phyloP scores from a whole-genome alignment of 2,113 vertebrate genomes.

The Neotragus moschatus region DNA sequence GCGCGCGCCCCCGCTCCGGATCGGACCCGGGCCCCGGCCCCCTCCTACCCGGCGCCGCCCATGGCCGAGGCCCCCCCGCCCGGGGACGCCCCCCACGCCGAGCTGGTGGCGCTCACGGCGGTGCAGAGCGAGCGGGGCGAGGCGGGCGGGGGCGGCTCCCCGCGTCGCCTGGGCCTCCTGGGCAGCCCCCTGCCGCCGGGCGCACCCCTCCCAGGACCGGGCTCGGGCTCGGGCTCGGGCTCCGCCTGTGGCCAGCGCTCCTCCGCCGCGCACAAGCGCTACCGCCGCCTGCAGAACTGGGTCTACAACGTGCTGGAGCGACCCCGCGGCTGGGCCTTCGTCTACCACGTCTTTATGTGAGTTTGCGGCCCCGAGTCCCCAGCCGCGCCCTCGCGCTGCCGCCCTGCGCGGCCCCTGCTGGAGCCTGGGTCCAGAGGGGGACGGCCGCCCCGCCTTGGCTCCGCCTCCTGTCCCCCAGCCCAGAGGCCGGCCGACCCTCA shows the following conservation, averaged over 20 bases:
- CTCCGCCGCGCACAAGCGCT: conserved; percentile 86
- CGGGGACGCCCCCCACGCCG: conserved; percentile 83
- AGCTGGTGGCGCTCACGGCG: conserved; percentile 90
- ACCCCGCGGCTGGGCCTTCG: conserved; percentile 92
- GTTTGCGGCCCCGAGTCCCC: conserved; percentile 59
- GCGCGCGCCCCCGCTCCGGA: conserved; percentile 20
- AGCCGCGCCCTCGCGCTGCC: not conserved
- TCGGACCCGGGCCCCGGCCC: not conserved
- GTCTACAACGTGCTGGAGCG: conserved; percentile 94
- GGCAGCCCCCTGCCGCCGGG: conserved; percentile 82
- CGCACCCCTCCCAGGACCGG: conserved; percentile 78
- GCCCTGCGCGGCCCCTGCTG: not conserved
- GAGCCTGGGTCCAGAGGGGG: not conserved
- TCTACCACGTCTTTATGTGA: conserved; percentile 96
- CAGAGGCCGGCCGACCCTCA: not conserved
- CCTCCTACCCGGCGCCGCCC: conserved; percentile 48
- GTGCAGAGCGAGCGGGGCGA: conserved; percentile 89
- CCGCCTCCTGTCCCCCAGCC: not conserved
- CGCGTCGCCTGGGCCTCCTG: conserved; percentile 88
- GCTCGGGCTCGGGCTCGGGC: conserved; percentile 71
- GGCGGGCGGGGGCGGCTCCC: conserved; percentile 83
- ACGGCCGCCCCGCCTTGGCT: not conserved
- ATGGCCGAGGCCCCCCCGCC: conserved; percentile 67
- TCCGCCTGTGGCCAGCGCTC: conserved; percentile 80
- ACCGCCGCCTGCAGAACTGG: conserved; percentile 90